These are phyloP conservation scores for Girardinichthys multiradiatus DNA, from an alignment of 2,113 vertebrate species.

Conservation along the genomic window DNA sequence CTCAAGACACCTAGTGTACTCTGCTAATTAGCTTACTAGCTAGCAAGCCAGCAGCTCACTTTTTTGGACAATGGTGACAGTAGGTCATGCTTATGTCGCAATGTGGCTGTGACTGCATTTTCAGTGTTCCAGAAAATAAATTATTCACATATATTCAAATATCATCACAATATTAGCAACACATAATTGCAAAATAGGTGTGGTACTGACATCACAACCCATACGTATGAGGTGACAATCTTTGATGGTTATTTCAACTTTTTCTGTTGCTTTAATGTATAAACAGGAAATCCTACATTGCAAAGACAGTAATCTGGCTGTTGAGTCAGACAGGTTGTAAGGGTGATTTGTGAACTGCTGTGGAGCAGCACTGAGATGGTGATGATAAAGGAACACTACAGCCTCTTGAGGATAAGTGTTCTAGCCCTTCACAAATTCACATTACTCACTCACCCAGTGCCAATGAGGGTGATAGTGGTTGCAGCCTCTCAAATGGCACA, in stretches of 20 bases:
- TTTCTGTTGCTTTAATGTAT: constrained; percentile 16
- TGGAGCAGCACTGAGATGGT: constrained; percentile 3
- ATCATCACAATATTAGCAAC: background rate
- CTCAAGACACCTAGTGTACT: background rate
- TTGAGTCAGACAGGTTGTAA: background rate
- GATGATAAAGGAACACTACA: constrained; percentile 57
- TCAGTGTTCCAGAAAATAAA: background rate
- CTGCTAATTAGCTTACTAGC: background rate
- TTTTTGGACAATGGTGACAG: background rate
- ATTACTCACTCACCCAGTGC: background rate
- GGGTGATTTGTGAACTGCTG: constrained; percentile 19
- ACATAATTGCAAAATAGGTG: background rate
- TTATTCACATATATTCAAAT: background rate
- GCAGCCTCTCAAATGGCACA: background rate
- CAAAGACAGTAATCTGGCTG: constrained; percentile 4
- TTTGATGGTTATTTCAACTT: constrained; percentile 1
- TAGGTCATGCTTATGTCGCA: background rate
- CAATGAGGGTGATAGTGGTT: background rate
- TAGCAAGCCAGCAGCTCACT: background rate
- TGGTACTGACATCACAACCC: background rate
- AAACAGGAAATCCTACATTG: background rate
- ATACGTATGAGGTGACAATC: background rate
- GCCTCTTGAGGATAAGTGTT: constrained; percentile 56
- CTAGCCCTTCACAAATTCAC: constrained; percentile 75
- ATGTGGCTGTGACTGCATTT: background rate